phyloP scores from a whole-genome alignment of 2,113 vertebrate genomes.

The Otus sunia region DNA sequence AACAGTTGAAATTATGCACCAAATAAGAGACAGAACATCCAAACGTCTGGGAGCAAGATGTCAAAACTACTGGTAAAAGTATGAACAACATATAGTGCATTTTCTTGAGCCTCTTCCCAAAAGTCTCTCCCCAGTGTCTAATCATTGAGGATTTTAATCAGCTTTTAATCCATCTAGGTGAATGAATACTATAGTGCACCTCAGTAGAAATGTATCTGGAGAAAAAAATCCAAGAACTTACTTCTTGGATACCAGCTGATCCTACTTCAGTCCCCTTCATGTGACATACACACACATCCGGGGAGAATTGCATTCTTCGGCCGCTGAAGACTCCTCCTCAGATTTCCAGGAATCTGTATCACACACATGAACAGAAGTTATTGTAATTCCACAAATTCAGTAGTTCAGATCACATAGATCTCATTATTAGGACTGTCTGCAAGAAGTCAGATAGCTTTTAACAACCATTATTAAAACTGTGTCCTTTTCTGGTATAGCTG shows the following conservation, averaged over 20 bases:
- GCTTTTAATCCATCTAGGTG: background rate
- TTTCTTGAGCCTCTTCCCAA: background rate
- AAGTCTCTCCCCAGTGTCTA: background rate
- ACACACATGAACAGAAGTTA: slow-evolving; percentile 22
- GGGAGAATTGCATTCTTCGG: background rate
- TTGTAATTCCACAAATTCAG: slow-evolving; percentile 3
- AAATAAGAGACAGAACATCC: background rate
- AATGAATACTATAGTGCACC: background rate
- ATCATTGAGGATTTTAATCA: background rate
- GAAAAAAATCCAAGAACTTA: background rate
- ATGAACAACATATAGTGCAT: background rate
- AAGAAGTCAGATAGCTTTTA: slow-evolving; percentile 8
- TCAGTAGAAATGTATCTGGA: background rate
- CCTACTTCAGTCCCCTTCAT: background rate
- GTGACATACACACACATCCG: background rate
- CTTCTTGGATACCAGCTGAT: background rate
- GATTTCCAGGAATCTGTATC: slow-evolving; percentile 24
- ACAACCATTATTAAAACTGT: background rate
- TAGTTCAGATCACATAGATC: background rate
- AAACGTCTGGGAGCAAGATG: background rate
- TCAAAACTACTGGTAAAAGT: background rate
- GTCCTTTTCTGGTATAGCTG: background rate
- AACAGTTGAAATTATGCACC: background rate
- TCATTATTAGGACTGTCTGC: background rate
- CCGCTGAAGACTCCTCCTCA: background rate